These are phyloP conservation scores for Agelas oroides DNA, from an alignment of 37 sponge, comb jelly and placozoan species.

Conservation along the genomic window DNA sequence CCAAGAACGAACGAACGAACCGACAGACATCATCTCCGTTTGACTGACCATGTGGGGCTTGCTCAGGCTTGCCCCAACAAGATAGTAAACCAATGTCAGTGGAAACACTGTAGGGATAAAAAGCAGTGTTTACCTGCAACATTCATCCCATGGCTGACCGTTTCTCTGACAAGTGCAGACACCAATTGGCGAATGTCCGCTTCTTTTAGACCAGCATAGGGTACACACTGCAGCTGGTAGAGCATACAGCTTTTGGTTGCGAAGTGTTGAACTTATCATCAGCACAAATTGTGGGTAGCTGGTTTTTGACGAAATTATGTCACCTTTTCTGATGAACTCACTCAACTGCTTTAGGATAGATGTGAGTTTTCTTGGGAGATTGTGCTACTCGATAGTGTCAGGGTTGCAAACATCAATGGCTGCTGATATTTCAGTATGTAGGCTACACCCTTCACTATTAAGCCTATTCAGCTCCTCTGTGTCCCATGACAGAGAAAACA, in stretches of 20 bases:
- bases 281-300: slow-evolving; percentile 13
- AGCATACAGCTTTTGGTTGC: slow-evolving; percentile 46
- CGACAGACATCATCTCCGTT: no score
- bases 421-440: slow-evolving; percentile 5
- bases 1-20: no score
- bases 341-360: not conserved
- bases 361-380: slow-evolving; percentile 23
- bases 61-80: no score
- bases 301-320: not conserved
- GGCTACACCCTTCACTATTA: not conserved
- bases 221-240: slow-evolving; percentile 39
- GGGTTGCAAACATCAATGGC: not conserved
- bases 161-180: not conserved
- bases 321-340: slow-evolving; percentile 1
- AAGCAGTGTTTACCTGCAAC: slow-evolving; percentile 14
- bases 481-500: slow-evolving; percentile 40
- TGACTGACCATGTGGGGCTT: no score
- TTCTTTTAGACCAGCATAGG: slow-evolving; percentile 37
- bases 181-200: slow-evolving; percentile 14
- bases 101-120: not conserved
- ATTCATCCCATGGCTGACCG: slow-evolving; percentile 18
- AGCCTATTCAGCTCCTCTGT: slow-evolving; percentile 22
- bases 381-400: not conserved
- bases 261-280: slow-evolving; percentile 24
- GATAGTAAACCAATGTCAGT: not conserved